Conservation (phyloP, 2,113 vertebrate genomes). For the Ovis canadensis region DNA sequence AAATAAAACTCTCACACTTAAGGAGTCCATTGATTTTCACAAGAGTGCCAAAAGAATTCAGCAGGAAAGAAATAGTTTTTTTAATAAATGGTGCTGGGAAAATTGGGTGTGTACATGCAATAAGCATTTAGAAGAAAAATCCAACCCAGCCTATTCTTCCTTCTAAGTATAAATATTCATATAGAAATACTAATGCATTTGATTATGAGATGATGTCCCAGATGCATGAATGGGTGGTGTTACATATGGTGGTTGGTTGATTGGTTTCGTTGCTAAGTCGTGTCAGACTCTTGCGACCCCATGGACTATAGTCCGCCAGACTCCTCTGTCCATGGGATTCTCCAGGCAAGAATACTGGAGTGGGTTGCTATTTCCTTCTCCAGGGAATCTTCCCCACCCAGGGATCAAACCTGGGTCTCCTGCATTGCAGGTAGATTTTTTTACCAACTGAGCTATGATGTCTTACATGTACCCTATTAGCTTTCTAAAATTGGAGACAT, state of each 20-base stretch:
- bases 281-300: not conserved
- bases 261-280: not conserved
- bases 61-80: not conserved
- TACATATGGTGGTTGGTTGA: not conserved
- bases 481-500: slow-evolving; percentile 9
- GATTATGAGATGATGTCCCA: not conserved
- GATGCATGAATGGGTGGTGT: not conserved
- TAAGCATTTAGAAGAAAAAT: not conserved
- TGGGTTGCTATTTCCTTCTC: not conserved
- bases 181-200: not conserved
- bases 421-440: not conserved
- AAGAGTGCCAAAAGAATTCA: not conserved
- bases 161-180: not conserved
- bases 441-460: not conserved
- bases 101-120: not conserved
- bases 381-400: not conserved
- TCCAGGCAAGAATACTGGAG: not conserved
- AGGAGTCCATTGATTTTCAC: not conserved
- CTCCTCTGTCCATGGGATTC: not conserved
- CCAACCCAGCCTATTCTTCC: not conserved
- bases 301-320: not conserved
- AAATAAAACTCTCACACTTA: not conserved
- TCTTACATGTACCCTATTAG: not conserved
- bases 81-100: not conserved
- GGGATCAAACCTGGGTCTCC: not conserved